Evolutionary conservation across 2,113 vertebrate species (phyloP).

Genomic region (Thermophis baileyi): DNA sequence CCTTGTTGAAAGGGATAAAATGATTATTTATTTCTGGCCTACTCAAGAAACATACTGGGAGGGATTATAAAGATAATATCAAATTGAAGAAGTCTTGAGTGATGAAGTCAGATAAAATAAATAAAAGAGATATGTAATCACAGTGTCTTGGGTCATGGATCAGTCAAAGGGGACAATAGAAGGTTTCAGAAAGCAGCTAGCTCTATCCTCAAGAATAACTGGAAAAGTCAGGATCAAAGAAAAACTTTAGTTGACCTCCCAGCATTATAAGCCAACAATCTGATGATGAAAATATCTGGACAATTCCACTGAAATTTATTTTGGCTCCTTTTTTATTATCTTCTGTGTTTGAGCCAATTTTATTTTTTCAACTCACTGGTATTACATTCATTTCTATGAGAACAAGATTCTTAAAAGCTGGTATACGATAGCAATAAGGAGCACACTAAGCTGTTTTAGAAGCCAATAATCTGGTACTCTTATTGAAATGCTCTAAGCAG

Average conservation of each 20-base stretch:
- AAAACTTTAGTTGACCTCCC: neutral
- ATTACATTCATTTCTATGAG: constrained; percentile 50
- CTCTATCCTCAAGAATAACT: neutral
- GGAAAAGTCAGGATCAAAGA: neutral
- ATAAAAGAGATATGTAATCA: neutral
- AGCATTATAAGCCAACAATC: neutral
- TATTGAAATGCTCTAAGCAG: constrained; percentile 50
- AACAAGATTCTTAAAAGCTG: constrained; percentile 35
- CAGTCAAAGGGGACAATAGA: neutral
- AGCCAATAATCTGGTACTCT: constrained; percentile 49
- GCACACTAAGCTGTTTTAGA: constrained; percentile 49
- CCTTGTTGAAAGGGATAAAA: neutral
- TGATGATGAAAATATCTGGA: constrained; percentile 9
- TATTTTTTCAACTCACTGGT: constrained; percentile 9
- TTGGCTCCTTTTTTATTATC: neutral
- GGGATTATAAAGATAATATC: neutral
- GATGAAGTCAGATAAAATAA: neutral
- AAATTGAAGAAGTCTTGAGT: neutral
- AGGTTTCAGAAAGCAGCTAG: neutral
- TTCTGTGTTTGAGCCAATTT: neutral
- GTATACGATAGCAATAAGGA: constrained; percentile 37
- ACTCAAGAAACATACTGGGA: neutral
- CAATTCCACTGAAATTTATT: neutral
- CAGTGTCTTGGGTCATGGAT: neutral
- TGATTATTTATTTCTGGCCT: neutral